These are phyloP conservation scores for Anorthoa munda DNA, from an alignment of 2,888 invertebrate genomes.

Conservation along the genomic window DNA sequence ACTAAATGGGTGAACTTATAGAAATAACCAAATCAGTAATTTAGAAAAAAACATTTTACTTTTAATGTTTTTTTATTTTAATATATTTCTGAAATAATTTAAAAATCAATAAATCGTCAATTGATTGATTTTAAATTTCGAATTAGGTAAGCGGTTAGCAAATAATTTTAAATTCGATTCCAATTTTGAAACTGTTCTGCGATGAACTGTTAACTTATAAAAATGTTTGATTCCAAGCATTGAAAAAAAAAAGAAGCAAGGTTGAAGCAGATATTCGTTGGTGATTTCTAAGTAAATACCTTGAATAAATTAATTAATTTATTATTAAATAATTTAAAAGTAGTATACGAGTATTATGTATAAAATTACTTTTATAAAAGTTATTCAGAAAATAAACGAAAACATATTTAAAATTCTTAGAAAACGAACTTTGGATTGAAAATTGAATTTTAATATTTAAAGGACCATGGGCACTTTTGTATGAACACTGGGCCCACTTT, in stretches of 20 bases:
- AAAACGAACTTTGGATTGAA: background rate
- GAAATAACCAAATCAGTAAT: background rate
- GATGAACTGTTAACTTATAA: background rate
- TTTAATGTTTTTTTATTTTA: too few species aligned
- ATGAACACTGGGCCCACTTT: too few species aligned
- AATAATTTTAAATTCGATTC: conserved; percentile 17
- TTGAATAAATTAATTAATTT: background rate
- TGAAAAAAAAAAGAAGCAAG: too few species aligned
- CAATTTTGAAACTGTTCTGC: conserved; percentile 4
- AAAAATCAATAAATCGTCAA: conserved; percentile 2
- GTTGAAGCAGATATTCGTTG: background rate
- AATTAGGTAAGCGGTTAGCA: conserved; percentile 17
- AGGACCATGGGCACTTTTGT: too few species aligned
- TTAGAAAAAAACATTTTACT: background rate
- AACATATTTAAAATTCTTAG: conserved; percentile 1
- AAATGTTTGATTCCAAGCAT: background rate
- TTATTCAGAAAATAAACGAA: background rate
- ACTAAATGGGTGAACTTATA: too few species aligned
- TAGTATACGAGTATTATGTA: too few species aligned
- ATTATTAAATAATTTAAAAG: background rate
- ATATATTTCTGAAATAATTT: background rate
- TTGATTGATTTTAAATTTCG: background rate
- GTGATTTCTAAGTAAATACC: background rate
- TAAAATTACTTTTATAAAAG: background rate
- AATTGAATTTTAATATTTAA: conserved; percentile 18